Conservation (phyloP, 2,888 invertebrate species). For the Labia minor region DNA sequence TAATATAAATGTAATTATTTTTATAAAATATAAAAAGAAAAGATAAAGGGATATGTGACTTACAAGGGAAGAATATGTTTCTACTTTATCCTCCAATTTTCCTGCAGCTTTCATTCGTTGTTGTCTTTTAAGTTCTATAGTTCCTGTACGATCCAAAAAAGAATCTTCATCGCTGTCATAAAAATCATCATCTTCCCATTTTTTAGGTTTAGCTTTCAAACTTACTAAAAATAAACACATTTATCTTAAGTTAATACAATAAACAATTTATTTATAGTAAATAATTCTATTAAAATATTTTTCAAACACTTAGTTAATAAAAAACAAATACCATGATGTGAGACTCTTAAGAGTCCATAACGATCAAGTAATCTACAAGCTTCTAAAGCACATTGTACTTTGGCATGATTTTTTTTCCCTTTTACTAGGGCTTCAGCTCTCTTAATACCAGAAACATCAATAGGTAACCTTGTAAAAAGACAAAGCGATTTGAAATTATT, state of each 20-base stretch:
- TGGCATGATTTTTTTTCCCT: slow-evolving; percentile 91
- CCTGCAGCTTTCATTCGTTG: slow-evolving; percentile 54
- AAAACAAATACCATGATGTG: slow-evolving; percentile 60
- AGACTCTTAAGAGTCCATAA: slow-evolving; percentile 72
- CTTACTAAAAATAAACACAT: slow-evolving; percentile 48
- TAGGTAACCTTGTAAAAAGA: slow-evolving; percentile 58
- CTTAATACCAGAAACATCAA: slow-evolving; percentile 65
- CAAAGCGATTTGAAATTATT: background rate
- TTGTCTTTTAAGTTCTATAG: slow-evolving; percentile 75
- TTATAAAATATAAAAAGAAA: slow-evolving; percentile 21
- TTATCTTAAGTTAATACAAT: slow-evolving; percentile 19
- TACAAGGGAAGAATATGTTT: slow-evolving; percentile 42
- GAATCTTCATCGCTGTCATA: slow-evolving; percentile 94
- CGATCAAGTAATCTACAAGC: slow-evolving; percentile 86
- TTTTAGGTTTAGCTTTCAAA: slow-evolving; percentile 62
- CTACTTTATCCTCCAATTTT: slow-evolving; percentile 43
- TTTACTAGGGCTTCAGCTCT: slow-evolving; percentile 75
- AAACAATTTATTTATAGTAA: background rate
- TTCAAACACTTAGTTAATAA: background rate
- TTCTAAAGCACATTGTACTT: slow-evolving; percentile 85
- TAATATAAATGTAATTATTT: slow-evolving; percentile 17
- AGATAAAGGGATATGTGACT: slow-evolving; percentile 20
- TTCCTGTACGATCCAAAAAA: slow-evolving; percentile 89
- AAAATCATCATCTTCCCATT: slow-evolving; percentile 79
- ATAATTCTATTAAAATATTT: background rate